A percentile compares a stretch with the other conserved stretches of the same genome.
Conservation (phyloP, 2,113 vertebrate species). For the Lota lota region DNA sequence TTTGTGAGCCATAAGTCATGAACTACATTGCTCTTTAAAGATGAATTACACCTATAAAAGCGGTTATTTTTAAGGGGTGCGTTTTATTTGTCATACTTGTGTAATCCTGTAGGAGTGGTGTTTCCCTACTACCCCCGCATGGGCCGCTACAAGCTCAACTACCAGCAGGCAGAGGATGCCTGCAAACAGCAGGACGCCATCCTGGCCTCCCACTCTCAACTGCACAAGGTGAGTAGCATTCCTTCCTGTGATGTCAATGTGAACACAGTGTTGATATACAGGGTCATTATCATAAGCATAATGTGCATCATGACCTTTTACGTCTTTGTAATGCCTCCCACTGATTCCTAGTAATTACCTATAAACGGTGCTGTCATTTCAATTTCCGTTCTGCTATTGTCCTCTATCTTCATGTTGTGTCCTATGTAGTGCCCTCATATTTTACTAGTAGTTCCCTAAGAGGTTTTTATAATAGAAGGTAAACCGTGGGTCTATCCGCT, state of each 20-base stretch:
- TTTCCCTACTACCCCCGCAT: conserved; percentile 89
- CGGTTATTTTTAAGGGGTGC: not conserved
- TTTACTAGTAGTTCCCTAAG: no score
- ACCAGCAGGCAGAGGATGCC: conserved; percentile 81
- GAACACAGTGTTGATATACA: not conserved
- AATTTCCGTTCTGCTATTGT: no score
- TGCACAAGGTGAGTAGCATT: conserved; percentile 74
- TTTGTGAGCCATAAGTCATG: not conserved
- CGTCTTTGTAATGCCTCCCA: no score
- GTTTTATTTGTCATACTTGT: not conserved
- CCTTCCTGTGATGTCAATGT: not conserved
- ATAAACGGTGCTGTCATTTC: no score
- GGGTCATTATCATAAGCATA: no score
- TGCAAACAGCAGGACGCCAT: conserved; percentile 89
- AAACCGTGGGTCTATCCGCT: no score
- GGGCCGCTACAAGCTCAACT: conserved; percentile 90
- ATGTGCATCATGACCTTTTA: no score
- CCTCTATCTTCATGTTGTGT: no score
- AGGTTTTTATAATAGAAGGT: no score
- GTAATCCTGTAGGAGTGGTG: conserved; percentile 79
- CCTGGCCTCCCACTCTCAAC: conserved; percentile 87
- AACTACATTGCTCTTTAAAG: not conserved
- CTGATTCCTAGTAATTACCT: no score
- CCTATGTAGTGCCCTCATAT: no score
- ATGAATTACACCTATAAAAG: not conserved